Base-by-base conservation (phyloP, 2,888 invertebrate species). In the Drosophila meridionalis region DNA sequence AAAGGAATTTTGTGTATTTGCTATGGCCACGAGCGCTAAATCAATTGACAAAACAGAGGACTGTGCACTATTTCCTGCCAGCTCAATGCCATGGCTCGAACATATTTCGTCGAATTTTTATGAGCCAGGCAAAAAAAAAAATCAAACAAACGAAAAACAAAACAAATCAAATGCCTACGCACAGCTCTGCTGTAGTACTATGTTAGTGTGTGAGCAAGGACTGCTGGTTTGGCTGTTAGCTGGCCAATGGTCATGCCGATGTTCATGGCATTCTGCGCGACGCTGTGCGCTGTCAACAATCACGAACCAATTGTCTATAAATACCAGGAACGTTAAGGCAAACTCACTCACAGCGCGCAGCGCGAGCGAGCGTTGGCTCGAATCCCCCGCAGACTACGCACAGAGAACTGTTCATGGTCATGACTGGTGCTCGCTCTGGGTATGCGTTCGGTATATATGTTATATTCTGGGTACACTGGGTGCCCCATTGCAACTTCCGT, bases 221-320 rank as follows among this genome's bases (percentile, higher is more conserved):
- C 55, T 55, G 55, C 55, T 36, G 12, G 34, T 43, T n/a, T 12
- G 47, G 3, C 26, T 45, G 36, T 14, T 28, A 47, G 56, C 60
- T 58, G 56, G 58, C 67, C 69, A 83, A 67, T 73, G 78, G 68
- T 53, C 75, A 59, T 65, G 59, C 50, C 55, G 73, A 66, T 67
- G 83, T 67, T 70, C 73, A 60, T 70, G 70, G 78, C 78, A 81
- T 89, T 85, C 80, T 68, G 74, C 69, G 88, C 78, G 63, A 67
- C 74, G 72, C 76, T 65, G 76, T 70, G 69, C 83, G 78, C 83
- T 87, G 89, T 87, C 89, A 89, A 87, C 87, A 89, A 89, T 87
- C 89, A 85, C 87, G 87, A 87, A 89, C 87, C 89, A 87, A 87
- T 87, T 89, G 89, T 87, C 89, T 87, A 87, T 87, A 87, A 87